Evolutionary conservation across 2,113 vertebrate species (phyloP), one percentile per base, ranked within the genome.

Genomic region (Fregetta grallaria): DNA sequence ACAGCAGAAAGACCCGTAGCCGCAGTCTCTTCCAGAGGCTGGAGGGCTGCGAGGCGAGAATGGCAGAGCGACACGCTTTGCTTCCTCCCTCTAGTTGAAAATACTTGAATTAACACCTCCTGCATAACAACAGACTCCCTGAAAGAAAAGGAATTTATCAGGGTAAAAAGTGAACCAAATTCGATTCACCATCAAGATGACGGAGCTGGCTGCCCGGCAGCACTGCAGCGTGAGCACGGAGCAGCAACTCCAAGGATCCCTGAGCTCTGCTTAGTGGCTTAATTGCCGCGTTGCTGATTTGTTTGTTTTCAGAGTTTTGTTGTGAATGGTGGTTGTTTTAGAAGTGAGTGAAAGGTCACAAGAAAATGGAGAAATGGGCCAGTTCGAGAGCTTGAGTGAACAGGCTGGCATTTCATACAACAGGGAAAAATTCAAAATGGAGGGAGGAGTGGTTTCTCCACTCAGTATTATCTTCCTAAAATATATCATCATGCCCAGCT

Each of bases 211-310:
- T 2, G 4, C 30, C 20, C 2, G 10, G 20, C 27, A 68, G 45
- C 32, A 70, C 4, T 0, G 3, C n/a, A 32, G 11, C 1, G 1
- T 13, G 36, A 38, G 38, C 36, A 44, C 1, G 1, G 19, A 16
- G 19, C 27, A 45, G 34, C 47, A 32, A 29, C 15, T 42, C 19
- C 1, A 18, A 49, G 44, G 32, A 44, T 30, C 44, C 36, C 36
- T 1, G 4, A 50, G 45, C 45, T 36, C 53, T 76, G 52, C 44
- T n/a, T 29, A 18, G 19, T 17, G 27, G 19, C 42, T 49, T 15
- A 36, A 50, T 50, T 13, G 36, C 22, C 23, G 30, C 3, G 2
- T 11, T 15, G 30, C 7, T 23, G 32, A 61, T 52, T 52, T 1
- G 2, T 30, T n/a, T 68, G 25, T 30, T 26, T 61, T 44, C 32